Evolutionary conservation across 2,888 invertebrate species (phyloP).

Genomic region (Acrobasis repandana): DNA sequence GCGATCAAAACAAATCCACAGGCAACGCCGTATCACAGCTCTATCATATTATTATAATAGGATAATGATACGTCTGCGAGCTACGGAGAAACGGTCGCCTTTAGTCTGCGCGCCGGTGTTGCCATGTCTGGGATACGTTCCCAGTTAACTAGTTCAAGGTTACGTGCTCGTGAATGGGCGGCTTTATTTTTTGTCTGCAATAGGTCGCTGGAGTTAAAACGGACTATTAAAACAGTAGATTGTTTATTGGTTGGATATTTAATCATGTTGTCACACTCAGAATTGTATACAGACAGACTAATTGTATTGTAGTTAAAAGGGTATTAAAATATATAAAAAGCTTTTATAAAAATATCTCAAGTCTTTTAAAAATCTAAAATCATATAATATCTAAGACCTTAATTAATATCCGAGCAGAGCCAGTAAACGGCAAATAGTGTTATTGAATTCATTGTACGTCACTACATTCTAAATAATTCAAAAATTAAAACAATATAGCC

Average conservation of each 20-base stretch:
- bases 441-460: no score
- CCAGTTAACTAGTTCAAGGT: slow-evolving; percentile 79
- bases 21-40: slow-evolving; percentile 46
- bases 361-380: no score
- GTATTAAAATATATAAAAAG: no score
- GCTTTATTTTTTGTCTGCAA: slow-evolving; percentile 68
- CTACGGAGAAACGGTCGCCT: slow-evolving; percentile 60
- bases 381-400: no score
- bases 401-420: no score
- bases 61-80: slow-evolving; percentile 78
- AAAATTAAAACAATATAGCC: neutral
- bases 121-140: slow-evolving; percentile 64
- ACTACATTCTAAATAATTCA: no score
- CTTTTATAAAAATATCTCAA: no score
- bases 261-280: neutral
- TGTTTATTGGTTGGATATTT: slow-evolving; percentile 39
- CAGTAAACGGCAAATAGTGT: no score
- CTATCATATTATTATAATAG: slow-evolving; percentile 70
- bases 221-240: slow-evolving; percentile 57
- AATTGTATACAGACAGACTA: no score
- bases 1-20: slow-evolving; percentile 28
- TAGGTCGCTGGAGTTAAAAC: slow-evolving; percentile 72
- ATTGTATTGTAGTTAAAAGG: no score
- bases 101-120: slow-evolving; percentile 61
- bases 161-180: slow-evolving; percentile 66